A percentile compares a stretch with the other conserved stretches of the same genome.
These are phyloP conservation scores for Aelia acuminata DNA, from an alignment of 2,888 invertebrate species.

Conservation along the genomic window DNA sequence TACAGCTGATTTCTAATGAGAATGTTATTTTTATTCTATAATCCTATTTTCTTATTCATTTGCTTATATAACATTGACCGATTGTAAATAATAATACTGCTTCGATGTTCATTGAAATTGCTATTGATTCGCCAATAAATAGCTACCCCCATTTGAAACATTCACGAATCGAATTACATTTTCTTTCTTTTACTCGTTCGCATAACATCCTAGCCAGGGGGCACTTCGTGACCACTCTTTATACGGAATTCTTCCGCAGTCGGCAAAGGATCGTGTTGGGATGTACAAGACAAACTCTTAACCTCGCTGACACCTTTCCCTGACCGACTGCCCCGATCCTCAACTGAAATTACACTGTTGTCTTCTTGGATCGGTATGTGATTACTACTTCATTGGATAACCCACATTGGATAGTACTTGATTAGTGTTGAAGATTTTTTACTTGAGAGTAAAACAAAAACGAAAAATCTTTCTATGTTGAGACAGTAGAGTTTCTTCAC, in stretches of 20 bases:
- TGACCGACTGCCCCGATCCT: background rate
- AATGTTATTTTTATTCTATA: too few relatives aligned
- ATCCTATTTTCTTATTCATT: too few relatives aligned
- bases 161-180: background rate
- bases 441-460: too few relatives aligned
- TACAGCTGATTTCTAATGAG: too few relatives aligned
- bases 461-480: too few relatives aligned
- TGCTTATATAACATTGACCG: background rate
- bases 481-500: too few relatives aligned
- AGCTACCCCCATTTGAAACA: background rate
- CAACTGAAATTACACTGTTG: background rate
- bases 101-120: background rate
- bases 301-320: background rate
- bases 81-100: background rate
- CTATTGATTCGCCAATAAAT: constrained; percentile 10
- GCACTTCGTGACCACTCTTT: background rate
- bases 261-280: background rate
- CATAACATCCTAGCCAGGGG: background rate
- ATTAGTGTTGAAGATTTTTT: too few relatives aligned
- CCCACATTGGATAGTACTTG: too few relatives aligned
- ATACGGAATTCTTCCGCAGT: background rate
- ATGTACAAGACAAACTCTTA: background rate
- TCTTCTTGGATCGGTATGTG: background rate
- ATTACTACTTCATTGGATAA: background rate
- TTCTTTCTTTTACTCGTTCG: background rate